Percentiles rank a stretch among this genome's conserved stretches.
Evolutionary conservation across 2,888 invertebrate genomes (phyloP).

Genomic region (Allophyes oxyacanthae): DNA sequence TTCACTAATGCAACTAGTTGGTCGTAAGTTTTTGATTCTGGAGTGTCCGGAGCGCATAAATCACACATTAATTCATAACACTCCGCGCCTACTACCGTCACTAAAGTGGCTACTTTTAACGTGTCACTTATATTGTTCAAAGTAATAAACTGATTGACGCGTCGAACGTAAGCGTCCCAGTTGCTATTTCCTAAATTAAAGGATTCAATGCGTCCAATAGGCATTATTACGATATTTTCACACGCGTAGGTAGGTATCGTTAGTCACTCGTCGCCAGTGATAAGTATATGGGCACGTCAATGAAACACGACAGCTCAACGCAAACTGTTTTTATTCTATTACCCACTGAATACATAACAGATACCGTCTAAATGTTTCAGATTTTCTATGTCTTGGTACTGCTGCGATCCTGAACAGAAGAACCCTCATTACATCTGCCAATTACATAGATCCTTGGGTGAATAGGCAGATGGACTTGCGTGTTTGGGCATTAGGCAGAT

Average conservation of each 20-base stretch:
- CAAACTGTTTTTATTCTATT: too few species aligned
- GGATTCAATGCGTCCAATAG: slow-evolving; percentile 46
- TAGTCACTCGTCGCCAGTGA: slow-evolving; percentile 14
- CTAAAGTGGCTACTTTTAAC: slow-evolving; percentile 51
- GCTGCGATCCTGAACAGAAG: slow-evolving; percentile 67
- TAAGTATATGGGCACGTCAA: too few species aligned
- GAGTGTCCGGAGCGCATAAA: too few species aligned
- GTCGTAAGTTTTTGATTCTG: too few species aligned
- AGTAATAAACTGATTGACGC: slow-evolving; percentile 23
- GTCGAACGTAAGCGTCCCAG: slow-evolving; percentile 46
- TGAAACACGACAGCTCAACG: too few species aligned
- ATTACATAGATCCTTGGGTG: slow-evolving; percentile 63
- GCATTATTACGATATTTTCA: slow-evolving; percentile 27
- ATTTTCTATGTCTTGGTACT: slow-evolving; percentile 61
- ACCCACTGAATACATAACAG: too few species aligned
- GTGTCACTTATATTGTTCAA: slow-evolving; percentile 41
- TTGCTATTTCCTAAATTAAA: slow-evolving; percentile 36
- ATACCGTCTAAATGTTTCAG: slow-evolving; percentile 52
- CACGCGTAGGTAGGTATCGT: slow-evolving; percentile 5
- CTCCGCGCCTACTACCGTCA: slow-evolving; percentile 51
- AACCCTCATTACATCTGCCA: slow-evolving; percentile 65
- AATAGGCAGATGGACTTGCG: slow-evolving; percentile 63
- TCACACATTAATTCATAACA: slow-evolving; percentile 45
- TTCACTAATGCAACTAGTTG: too few species aligned
- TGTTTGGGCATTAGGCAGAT: slow-evolving; percentile 70